phyloP scores from a whole-genome alignment of 2,797 vertebrate species.

The Hapalemur alaotrensis region DNA sequence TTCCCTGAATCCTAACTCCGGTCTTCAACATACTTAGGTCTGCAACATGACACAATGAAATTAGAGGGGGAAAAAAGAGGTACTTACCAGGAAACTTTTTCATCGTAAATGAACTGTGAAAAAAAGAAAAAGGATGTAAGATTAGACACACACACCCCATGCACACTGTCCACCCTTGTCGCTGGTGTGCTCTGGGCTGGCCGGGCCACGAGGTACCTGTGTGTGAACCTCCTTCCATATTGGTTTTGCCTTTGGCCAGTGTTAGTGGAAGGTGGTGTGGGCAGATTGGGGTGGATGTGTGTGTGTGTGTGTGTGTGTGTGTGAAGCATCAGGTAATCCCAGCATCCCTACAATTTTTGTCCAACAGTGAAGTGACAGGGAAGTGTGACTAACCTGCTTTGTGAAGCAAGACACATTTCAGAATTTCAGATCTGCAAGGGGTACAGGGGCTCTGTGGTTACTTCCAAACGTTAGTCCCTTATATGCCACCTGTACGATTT shows the following conservation, averaged over 20 bases:
- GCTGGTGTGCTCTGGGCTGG: background rate
- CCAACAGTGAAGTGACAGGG: too few relatives aligned
- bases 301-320: rapidly evolving
- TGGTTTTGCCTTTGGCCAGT: background rate
- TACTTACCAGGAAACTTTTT: conserved; percentile 96
- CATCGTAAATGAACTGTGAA: conserved; percentile 96
- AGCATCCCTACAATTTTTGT: background rate
- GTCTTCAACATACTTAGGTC: background rate
- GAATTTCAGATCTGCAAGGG: background rate
- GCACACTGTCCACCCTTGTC: rapidly evolving
- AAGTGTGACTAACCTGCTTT: background rate
- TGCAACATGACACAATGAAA: background rate
- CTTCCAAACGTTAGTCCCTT: background rate
- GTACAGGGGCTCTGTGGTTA: background rate
- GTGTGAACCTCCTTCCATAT: background rate
- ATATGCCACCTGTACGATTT: too few relatives aligned
- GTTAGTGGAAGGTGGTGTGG: background rate
- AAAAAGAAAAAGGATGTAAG: conserved; percentile 49
- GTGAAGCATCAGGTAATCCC: background rate
- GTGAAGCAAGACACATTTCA: background rate
- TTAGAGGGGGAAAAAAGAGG: background rate
- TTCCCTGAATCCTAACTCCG: background rate
- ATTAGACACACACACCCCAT: background rate
- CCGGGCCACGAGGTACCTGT: background rate
- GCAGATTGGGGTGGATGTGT: background rate